These are phyloP conservation scores for Cephus cinctus DNA, from an alignment of 1,140 invertebrate genomes.

Conservation along the genomic window DNA sequence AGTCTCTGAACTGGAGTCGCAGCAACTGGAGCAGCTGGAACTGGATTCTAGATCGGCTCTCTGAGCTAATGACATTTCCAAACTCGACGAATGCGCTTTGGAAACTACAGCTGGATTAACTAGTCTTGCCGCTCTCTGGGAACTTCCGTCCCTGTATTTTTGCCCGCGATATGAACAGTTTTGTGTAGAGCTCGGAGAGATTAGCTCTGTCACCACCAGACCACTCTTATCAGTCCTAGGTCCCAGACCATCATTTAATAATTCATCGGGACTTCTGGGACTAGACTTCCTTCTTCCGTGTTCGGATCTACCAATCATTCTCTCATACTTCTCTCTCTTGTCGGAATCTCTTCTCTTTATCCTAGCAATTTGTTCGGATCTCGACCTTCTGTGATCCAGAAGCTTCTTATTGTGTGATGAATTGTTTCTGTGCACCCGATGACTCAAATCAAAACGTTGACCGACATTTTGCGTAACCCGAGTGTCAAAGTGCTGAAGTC, in stretches of 20 bases:
- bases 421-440: slow-evolving; percentile 25
- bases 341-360: slow-evolving; percentile 36
- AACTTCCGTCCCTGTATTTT: slow-evolving; percentile 13
- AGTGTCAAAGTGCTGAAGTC: slow-evolving; percentile 47
- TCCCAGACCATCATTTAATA: slow-evolving; percentile 49
- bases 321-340: slow-evolving; percentile 29
- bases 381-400: slow-evolving; percentile 43
- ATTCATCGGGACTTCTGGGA: slow-evolving; percentile 19
- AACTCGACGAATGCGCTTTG: slow-evolving; percentile 12
- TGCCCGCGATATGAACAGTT: slow-evolving; percentile 1
- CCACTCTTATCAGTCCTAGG: slow-evolving; percentile 50
- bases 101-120: slow-evolving; percentile 25
- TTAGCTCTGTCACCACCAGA: slow-evolving; percentile 23
- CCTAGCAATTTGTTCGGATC: slow-evolving; percentile 45
- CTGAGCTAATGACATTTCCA: slow-evolving; percentile 19
- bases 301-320: slow-evolving; percentile 22
- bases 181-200: slow-evolving; percentile 9
- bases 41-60: slow-evolving; percentile 39
- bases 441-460: slow-evolving; percentile 9
- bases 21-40: slow-evolving; percentile 45
- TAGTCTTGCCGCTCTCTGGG: slow-evolving; percentile 18
- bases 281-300: slow-evolving; percentile 22
- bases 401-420: slow-evolving; percentile 44
- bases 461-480: slow-evolving; percentile 15
- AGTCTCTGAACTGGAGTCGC: slow-evolving; percentile 51